Evolutionary conservation across 2,113 vertebrate genomes (phyloP).

Genomic region (Megalops atlanticus): DNA sequence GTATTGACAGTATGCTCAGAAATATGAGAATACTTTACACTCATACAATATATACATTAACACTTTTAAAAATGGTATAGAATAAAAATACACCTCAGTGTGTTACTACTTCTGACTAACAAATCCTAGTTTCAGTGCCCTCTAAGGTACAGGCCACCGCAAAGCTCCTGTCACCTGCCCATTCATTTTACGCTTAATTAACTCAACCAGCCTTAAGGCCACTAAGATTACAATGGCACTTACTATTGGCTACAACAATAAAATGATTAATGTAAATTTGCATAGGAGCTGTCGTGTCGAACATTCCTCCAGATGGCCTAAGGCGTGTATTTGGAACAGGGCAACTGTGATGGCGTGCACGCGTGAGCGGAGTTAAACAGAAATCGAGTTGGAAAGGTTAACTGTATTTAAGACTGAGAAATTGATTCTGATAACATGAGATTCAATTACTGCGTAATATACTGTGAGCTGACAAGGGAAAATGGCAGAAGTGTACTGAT

Average conservation of each 20-base stretch:
- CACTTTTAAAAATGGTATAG: too few species aligned
- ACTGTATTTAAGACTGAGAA: neutral
- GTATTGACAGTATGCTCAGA: too few species aligned
- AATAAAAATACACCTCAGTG: too few species aligned
- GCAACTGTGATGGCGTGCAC: neutral
- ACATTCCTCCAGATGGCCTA: neutral
- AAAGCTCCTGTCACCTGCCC: neutral
- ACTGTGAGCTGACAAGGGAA: too few species aligned
- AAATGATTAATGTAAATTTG: slow-evolving; percentile 27
- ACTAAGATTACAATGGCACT: slow-evolving; percentile 1
- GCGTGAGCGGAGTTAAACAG: neutral
- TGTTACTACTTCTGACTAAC: neutral
- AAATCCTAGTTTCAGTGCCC: neutral
- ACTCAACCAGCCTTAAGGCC: slow-evolving; percentile 13
- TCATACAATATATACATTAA: too few species aligned
- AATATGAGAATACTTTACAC: too few species aligned
- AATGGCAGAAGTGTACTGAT: neutral
- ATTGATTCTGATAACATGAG: neutral
- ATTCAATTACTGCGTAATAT: too few species aligned
- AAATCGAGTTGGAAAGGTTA: neutral
- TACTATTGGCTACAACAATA: slow-evolving; percentile 22
- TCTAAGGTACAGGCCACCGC: neutral
- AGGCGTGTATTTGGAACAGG: slow-evolving; percentile 9
- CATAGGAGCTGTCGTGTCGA: slow-evolving; percentile 9
- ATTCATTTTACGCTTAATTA: slow-evolving; percentile 26